Evolutionary conservation across 2,113 vertebrate species (phyloP), one percentile per base, ranked within the genome.

Genomic region (Crocuta crocuta): DNA sequence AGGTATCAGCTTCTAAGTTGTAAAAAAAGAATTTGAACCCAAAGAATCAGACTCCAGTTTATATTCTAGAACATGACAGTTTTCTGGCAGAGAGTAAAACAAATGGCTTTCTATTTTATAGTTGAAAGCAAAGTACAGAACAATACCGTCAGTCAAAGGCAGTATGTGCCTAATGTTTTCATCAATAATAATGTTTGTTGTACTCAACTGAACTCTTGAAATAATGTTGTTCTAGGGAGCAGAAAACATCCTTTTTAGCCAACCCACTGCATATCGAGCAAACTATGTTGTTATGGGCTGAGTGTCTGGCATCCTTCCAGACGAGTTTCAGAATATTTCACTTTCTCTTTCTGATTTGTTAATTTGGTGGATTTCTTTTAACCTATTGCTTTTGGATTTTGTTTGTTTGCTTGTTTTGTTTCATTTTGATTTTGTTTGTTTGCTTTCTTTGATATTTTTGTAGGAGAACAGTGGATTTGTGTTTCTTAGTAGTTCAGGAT

Each of bases 41-140:
- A 61, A 71, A 35, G 39, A 93, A 11, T 31, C 7, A 53, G 48
- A 2, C 4, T 93, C 53, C 6, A 28, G 2, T 63, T 88, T 78
- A 48, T 95, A 19, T 55, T 96, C 68, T 92, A 80, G 68, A 83
- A 2, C 11, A 61, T 31, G 63, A 91, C 16, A 85, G 23, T 74
- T 95, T 97, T 74, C 73, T 95, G 96, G 82, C 39, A 74, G 89
- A 91, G 28, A 7, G 1, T 65, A n/a, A 35, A 90, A 94, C 6
- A 93, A 58, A 85, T 95, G 45, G 73, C 7, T 89, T 58, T 80
- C 53, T 86, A 58, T 89, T 97, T 94, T 86, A 35, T 24, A 79
- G 48, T 58, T 91, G 70, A 89, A 96, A 96, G 78, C 28, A 61
- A 82, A 89, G 63, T 83, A 91, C 63, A 90, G 53, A 97, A 92